phyloP scores from a whole-genome alignment of 1,140 invertebrate genomes.

The Drosophila punjabiensis region DNA sequence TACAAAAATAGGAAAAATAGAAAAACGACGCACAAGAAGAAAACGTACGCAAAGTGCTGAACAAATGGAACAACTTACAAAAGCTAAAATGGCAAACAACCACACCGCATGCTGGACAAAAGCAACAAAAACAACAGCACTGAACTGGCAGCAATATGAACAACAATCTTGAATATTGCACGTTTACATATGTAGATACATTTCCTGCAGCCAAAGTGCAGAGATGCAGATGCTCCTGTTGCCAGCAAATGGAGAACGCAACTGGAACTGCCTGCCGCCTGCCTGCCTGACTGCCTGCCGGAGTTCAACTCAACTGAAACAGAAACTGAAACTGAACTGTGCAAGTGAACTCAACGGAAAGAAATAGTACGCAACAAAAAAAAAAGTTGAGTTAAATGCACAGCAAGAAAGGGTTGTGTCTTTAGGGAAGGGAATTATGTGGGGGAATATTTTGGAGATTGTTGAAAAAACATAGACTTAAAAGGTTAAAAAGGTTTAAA shows the following conservation, averaged over 20 bases:
- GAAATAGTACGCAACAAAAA: conserved; percentile 10
- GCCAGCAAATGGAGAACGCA: conserved; percentile 26
- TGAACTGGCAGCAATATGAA: conserved; percentile 72
- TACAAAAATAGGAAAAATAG: conserved; percentile 12
- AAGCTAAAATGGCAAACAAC: conserved; percentile 80
- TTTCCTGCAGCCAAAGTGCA: conserved; percentile 71
- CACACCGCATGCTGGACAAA: conserved; percentile 40
- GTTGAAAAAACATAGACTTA: background rate
- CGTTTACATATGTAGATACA: conserved; percentile 81
- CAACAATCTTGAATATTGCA: conserved; percentile 82
- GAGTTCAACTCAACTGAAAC: conserved; percentile 30
- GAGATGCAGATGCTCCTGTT: conserved; percentile 35
- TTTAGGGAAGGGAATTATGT: background rate
- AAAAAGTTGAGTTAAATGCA: conserved; percentile 8
- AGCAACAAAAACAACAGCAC: conserved; percentile 28
- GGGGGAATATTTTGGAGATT: background rate
- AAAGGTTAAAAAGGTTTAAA: too few species aligned
- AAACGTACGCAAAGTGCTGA: conserved; percentile 77
- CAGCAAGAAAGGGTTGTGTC: background rate
- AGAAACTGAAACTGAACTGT: conserved; percentile 40
- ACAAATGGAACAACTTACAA: conserved; percentile 76
- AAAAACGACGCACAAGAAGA: background rate
- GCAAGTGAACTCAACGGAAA: conserved; percentile 34
- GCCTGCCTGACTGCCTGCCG: conserved; percentile 5
- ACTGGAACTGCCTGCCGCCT: conserved; percentile 9